Base-by-base conservation (phyloP, 2,797 vertebrate genomes). In the Sebastes vulpes region DNA sequence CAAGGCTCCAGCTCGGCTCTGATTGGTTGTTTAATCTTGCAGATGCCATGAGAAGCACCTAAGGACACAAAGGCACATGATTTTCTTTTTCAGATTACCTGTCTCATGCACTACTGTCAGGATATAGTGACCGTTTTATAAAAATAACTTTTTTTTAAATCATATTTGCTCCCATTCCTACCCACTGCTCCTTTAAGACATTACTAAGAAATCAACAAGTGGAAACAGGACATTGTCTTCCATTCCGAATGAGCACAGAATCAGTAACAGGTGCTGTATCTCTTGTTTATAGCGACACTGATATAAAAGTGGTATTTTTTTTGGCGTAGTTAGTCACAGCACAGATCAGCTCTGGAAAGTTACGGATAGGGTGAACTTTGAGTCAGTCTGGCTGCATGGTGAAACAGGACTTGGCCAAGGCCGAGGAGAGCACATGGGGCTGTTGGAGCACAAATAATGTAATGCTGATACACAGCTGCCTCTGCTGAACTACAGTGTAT, bases 191-290 rank as follows among this genome's bases (percentile, higher is more conserved):
- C 38, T 25, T 25, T 10, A 28, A 58, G 31, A 18, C 25, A 82
- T 63, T 23, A 25, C 14, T 32, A 5, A 18, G 26, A 23, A 63
- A 72, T 70, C 48, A 16, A 12, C 29, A 35, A 68, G 63, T 60
- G 8, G 25, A 74, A 72, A 71, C 18, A 48, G 42, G 23, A 38
- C 21, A 23, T 31, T 35, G 50, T 52, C 46, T 77, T 71, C 32
- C 11, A n/a, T n/a, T 38, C 28, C 1, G 20, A 35, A 35, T 35
- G 32, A 64, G 61, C 6, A 14, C 71, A 52, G 65, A 66, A 75
- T 31, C n/a, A 75, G 80, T 82, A 90, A 59, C 93, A 94, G 90
- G 92, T 93, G 91, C 76, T 78, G 53, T 83, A 86, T 92, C 81
- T 91, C 81, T 68, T 84, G 86, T 91, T 92, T 89, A 91, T 46